Base-by-base conservation (phyloP, 2,888 invertebrate genomes). In the Tiliacea aurago region DNA sequence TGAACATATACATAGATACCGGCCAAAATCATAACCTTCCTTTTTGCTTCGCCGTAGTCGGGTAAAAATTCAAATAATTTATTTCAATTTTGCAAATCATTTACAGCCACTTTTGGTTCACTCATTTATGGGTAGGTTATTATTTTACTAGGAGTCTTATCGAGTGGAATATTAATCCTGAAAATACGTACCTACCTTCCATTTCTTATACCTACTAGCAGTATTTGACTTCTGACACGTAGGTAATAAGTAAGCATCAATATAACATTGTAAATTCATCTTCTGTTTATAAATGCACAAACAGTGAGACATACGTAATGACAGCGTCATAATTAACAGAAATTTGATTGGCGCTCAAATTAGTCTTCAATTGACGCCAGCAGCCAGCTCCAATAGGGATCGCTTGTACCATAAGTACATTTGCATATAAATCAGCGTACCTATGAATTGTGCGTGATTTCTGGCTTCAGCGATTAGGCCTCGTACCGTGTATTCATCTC, bases 341-440 rank as follows among this genome's bases (percentile, higher is more conserved):
- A 92, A 94, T 94, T 93, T 92, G 92, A 94, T 94, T 94, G 93
- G 90, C 85, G 91, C 87, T 85, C 91, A 91, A 94, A 94, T 94
- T 94, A 94, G 92, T 90, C 89, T 91, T 91, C 93, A 90, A 94
- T 94, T 95, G 94, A 94, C 83, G 90, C 86, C 84, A 87, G 84
- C 86, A 89, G 90, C 90, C 89, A 81, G 88, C 89, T 88, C 89
- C 90, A 92, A 94, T 92, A 91, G 91, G 89, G 90, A 88, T 90
- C 89, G 90, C 90, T 90, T 91, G 91, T 91, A 88, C 88, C 91
- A 87, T 92, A 92, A 93, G 88, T 90, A 91, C 87, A 92, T 94
- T 94, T 93, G 93, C 93, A 94, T 94, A 91, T 92, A 92, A 93
- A 94, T 93, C 91, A 91, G 86, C 73, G 78, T 73, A 88, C 87